Evolutionary conservation across 2,888 invertebrate genomes (phyloP), one percentile per base, ranked within the genome.

Genomic region (Heliconius cydno): DNA sequence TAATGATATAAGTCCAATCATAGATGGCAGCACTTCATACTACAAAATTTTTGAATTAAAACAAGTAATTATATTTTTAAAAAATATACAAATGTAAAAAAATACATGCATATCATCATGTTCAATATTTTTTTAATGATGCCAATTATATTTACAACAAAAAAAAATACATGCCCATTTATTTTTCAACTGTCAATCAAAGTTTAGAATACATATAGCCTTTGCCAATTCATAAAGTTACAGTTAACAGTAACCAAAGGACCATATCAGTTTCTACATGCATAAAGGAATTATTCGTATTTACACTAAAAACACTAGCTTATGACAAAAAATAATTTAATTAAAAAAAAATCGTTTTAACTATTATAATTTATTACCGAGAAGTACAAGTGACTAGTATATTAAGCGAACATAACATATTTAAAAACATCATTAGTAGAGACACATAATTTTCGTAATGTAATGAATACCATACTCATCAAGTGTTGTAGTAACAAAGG

Each of bases 271-370:
- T 73, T 30, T 34, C 60, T 60, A 38, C 13, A 38, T 34, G 19
- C 30, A 34, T n/a, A 72, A 57, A 28, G 57, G 4, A 72, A 57
- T 57, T 34, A 4, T 60, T 60, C 15, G n/a, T 63, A 65, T 70
- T 75, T 75, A 75, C 70, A 79, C 65, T 63, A 74, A 60, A 65
- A 46, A 70, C 71, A 46, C 28, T 70, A 76, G 76, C 70, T 76
- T 76, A 79, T 65, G 34, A 75, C 41, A 63, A 52, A 52, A 30
- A 75, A 71, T 73, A 73, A 73, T 73, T 60, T 60, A 73, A 73
- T 73, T 60, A 60, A 57, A 73, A 73, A n/a, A 73, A 73, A 60
- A 9, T 73, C n/a, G 34, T 57, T 73, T 72, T 38, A 60, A 38
- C 30, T 34, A 34, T 57, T 73, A 57, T 57, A 57, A 34, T 30